phyloP scores from a whole-genome alignment of 2,113 vertebrate genomes.

The Trochalopteron elliotii region DNA sequence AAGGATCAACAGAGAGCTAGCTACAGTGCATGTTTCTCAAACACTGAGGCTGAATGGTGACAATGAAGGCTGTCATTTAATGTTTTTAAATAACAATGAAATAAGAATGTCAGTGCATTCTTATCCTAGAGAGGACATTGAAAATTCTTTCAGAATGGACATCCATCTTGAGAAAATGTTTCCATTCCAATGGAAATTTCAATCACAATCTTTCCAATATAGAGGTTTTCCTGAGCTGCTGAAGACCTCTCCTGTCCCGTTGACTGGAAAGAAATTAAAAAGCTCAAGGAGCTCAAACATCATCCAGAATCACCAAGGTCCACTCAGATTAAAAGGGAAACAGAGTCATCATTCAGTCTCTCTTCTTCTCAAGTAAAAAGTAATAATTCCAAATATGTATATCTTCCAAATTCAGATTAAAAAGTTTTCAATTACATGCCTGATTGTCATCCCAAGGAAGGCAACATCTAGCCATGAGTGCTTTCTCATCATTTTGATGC shows the following conservation, averaged over 20 bases:
- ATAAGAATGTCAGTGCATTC: not conserved
- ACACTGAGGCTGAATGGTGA: not conserved
- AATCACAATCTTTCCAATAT: not conserved
- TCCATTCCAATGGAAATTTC: not conserved
- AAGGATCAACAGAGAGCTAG: not conserved
- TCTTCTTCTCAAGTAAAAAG: not conserved
- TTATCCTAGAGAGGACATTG: not conserved
- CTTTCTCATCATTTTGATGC: not conserved
- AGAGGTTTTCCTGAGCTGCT: not conserved
- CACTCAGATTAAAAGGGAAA: not conserved
- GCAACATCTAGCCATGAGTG: not conserved
- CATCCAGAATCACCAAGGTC: not conserved
- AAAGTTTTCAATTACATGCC: not conserved
- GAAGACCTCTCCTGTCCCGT: rapidly evolving
- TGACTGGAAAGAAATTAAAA: not conserved
- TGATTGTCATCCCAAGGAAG: not conserved
- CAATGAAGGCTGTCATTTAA: not conserved
- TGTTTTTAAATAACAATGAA: not conserved
- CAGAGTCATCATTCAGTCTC: not conserved
- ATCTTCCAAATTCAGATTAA: not conserved
- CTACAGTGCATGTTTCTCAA: not conserved
- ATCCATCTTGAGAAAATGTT: not conserved
- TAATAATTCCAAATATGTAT: rapidly evolving
- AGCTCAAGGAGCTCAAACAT: not conserved
- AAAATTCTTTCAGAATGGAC: not conserved